These are phyloP conservation scores for Catagonus wagneri DNA, from an alignment of 2,113 vertebrate species.

Conservation along the genomic window DNA sequence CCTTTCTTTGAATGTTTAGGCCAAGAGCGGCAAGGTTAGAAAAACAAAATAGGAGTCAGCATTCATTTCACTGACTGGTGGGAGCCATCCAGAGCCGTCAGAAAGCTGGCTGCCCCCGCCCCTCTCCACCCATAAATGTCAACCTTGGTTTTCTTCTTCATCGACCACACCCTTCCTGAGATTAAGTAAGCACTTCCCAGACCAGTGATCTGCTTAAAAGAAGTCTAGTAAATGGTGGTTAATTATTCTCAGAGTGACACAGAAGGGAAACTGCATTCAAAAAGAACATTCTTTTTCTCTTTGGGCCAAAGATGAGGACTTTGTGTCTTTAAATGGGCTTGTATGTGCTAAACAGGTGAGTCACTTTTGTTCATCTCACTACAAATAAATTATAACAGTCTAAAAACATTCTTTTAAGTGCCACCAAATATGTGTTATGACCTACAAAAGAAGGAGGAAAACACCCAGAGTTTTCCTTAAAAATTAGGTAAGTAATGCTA, in stretches of 20 bases:
- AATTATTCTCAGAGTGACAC: constrained; percentile 59
- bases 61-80: not conserved
- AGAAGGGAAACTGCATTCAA: constrained; percentile 32
- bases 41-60: constrained; percentile 30
- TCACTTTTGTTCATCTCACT: not conserved
- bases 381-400: constrained; percentile 51
- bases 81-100: not conserved
- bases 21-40: constrained; percentile 38
- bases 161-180: constrained; percentile 50
- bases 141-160: constrained; percentile 58
- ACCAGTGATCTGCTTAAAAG: constrained; percentile 45
- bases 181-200: constrained; percentile 49
- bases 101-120: not conserved
- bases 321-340: not conserved
- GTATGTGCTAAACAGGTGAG: not conserved
- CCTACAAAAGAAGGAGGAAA: constrained; percentile 17
- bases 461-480: not conserved
- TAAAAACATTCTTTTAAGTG: constrained; percentile 56
- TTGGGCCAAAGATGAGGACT: not conserved
- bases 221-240: constrained; percentile 48
- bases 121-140: constrained; percentile 36
- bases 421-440: not conserved
- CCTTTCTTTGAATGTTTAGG: not conserved
- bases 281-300: constrained; percentile 39
- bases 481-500: constrained; percentile 21